A percentile compares a stretch with the other conserved stretches of the same genome.
These are phyloP conservation scores for Amphilophus citrinellus DNA, from an alignment of 2,113 vertebrate species.

Conservation along the genomic window DNA sequence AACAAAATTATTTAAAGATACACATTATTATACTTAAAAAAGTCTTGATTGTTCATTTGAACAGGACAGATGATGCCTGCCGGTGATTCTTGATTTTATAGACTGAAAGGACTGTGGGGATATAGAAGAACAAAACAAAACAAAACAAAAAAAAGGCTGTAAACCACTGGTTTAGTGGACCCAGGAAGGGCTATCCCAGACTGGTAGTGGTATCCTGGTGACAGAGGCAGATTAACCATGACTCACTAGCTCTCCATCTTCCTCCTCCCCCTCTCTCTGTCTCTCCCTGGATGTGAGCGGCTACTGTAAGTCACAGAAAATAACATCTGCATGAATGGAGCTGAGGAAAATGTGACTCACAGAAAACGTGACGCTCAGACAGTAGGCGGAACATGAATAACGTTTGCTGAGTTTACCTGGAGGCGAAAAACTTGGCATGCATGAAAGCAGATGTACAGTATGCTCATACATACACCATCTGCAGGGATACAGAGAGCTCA, in stretches of 20 bases:
- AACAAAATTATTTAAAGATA: not conserved
- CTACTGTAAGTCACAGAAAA: slow-evolving; percentile 37
- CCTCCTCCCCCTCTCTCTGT: slow-evolving; percentile 9
- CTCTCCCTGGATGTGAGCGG: slow-evolving; percentile 1
- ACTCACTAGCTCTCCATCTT: slow-evolving; percentile 54
- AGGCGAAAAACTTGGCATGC: not conserved
- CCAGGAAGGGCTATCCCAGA: slow-evolving; percentile 28
- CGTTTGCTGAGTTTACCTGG: slow-evolving; percentile 27
- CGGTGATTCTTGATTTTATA: not conserved
- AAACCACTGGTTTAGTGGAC: not conserved
- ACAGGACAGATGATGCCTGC: not conserved
- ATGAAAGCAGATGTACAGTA: slow-evolving; percentile 9
- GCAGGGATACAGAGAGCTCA: not conserved
- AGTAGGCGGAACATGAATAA: slow-evolving; percentile 29
- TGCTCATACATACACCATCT: not conserved
- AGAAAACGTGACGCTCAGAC: slow-evolving; percentile 32
- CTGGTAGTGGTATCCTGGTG: slow-evolving; percentile 18
- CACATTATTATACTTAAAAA: not conserved
- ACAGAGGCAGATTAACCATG: slow-evolving; percentile 43
- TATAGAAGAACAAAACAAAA: too few species aligned
- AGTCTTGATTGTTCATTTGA: not conserved
- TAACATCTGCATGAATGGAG: slow-evolving; percentile 60
- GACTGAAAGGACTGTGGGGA: not conserved
- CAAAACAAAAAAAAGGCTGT: not conserved
- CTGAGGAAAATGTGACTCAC: slow-evolving; percentile 57